A percentile compares a stretch with the other conserved stretches of the same genome.
phyloP scores from a whole-genome alignment of 1,140 invertebrate genomes.

The Bombus polaris region DNA sequence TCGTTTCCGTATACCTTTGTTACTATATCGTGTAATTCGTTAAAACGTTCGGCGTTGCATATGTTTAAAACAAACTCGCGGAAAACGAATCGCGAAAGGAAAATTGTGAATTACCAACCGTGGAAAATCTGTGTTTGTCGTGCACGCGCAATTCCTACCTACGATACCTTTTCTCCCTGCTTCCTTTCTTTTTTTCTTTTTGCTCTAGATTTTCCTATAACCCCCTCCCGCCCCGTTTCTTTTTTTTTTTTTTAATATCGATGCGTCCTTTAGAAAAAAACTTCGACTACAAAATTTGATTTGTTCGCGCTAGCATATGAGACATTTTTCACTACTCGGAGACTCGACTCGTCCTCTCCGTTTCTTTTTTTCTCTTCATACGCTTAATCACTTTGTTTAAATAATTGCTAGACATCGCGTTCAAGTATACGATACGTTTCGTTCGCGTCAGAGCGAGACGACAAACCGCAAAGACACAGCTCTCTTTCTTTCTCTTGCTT shows the following conservation, averaged over 20 bases:
- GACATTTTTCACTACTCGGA: conserved; percentile 9
- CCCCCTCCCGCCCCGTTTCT: too few relatives aligned
- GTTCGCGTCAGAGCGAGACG: conserved; percentile 24
- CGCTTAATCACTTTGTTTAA: conserved; percentile 36
- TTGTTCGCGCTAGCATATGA: conserved; percentile 46
- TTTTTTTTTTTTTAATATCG: neutral
- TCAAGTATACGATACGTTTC: neutral
- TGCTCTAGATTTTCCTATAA: neutral
- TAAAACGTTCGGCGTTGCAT: neutral
- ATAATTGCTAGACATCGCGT: conserved; percentile 39
- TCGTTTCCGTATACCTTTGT: neutral
- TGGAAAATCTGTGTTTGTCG: neutral
- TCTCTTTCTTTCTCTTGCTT: neutral
- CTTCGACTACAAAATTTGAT: conserved; percentile 58
- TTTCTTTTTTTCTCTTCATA: conserved; percentile 14
- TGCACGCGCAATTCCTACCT: conserved; percentile 23
- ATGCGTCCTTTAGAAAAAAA: conserved; percentile 48
- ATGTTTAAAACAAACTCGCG: neutral
- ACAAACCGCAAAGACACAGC: conserved; percentile 6
- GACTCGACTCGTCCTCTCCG: conserved; percentile 5
- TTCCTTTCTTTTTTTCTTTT: neutral
- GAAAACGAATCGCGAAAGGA: neutral
- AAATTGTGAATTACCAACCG: neutral
- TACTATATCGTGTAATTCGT: neutral
- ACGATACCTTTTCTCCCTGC: too few relatives aligned